A percentile compares a stretch with the other conserved stretches of the same genome.
Evolutionary conservation across 2,797 vertebrate species (phyloP).

Genomic region (Aphelocoma californica): DNA sequence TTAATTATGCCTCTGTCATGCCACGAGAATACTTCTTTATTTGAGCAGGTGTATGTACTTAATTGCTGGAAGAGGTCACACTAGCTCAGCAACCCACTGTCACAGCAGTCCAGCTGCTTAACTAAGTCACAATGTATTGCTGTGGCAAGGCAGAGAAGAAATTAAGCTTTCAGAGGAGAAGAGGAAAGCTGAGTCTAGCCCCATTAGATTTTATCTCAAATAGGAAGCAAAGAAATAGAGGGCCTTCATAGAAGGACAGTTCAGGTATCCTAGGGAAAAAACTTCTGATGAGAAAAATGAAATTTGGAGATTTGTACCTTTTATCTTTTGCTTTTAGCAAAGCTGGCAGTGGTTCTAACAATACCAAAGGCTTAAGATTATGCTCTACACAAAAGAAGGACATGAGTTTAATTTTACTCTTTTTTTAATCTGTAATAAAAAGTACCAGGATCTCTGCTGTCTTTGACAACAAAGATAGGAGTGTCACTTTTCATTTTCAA

Average conservation of each 20-base stretch:
- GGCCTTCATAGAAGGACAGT: not conserved
- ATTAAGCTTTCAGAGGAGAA: slow-evolving; percentile 2
- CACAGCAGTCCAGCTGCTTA: not conserved
- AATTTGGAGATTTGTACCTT: not conserved
- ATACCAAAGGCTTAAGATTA: not conserved
- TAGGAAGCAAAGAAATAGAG: not conserved
- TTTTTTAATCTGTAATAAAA: not conserved
- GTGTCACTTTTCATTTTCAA: not conserved
- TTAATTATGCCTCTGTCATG: not conserved
- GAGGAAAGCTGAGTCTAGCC: not conserved
- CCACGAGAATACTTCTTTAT: not conserved
- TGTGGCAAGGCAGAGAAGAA: not conserved
- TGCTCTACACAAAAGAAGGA: not conserved
- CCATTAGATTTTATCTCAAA: not conserved
- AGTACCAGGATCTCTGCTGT: not conserved
- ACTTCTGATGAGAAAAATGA: not conserved
- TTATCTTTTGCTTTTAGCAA: not conserved
- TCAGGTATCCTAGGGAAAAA: not conserved
- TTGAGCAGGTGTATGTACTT: not conserved
- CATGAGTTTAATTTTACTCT: not conserved
- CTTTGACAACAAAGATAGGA: not conserved
- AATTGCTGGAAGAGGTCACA: not conserved
- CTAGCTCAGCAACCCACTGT: not conserved
- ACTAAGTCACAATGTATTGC: not conserved
- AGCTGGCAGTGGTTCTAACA: not conserved